A percentile compares a stretch with the other conserved stretches of the same genome.
These are phyloP conservation scores for Hypsopygia costalis DNA, from an alignment of 2,888 invertebrate genomes.

Conservation along the genomic window DNA sequence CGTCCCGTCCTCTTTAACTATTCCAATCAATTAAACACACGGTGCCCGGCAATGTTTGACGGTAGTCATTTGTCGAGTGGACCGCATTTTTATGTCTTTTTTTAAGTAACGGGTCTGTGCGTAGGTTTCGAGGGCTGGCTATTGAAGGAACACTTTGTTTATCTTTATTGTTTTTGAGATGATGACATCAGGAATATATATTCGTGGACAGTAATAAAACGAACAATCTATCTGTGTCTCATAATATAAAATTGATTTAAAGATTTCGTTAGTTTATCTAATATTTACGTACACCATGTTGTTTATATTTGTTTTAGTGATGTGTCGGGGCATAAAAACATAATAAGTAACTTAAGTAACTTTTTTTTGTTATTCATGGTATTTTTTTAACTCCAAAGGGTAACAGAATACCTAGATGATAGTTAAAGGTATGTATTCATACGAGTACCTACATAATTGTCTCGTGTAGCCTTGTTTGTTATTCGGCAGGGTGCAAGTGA, in stretches of 20 bases:
- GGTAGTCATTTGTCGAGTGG: conserved; percentile 57
- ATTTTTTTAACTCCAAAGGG: no score
- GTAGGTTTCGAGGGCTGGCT: background rate
- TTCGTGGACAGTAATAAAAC: background rate
- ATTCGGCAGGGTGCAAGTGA: no score
- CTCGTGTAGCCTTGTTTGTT: no score
- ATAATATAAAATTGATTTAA: background rate
- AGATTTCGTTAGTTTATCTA: background rate
- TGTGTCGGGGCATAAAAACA: no score
- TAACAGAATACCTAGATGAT: no score
- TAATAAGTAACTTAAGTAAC: no score
- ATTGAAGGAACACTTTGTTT: background rate
- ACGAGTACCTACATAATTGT: no score
- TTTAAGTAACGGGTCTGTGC: conserved; percentile 32
- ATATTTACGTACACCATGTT: no score
- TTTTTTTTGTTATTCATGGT: no score
- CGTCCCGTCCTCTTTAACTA: conserved; percentile 54
- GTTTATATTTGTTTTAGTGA: no score
- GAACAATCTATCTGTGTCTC: background rate
- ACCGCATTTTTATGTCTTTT: conserved; percentile 33
- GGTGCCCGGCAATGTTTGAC: conserved; percentile 30
- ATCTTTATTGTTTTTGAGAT: background rate
- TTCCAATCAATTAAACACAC: conserved; percentile 60
- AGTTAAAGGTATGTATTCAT: no score
- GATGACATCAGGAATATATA: background rate